These are phyloP conservation scores for Sesamia inferens DNA, from an alignment of 2,888 invertebrate species.

Conservation along the genomic window DNA sequence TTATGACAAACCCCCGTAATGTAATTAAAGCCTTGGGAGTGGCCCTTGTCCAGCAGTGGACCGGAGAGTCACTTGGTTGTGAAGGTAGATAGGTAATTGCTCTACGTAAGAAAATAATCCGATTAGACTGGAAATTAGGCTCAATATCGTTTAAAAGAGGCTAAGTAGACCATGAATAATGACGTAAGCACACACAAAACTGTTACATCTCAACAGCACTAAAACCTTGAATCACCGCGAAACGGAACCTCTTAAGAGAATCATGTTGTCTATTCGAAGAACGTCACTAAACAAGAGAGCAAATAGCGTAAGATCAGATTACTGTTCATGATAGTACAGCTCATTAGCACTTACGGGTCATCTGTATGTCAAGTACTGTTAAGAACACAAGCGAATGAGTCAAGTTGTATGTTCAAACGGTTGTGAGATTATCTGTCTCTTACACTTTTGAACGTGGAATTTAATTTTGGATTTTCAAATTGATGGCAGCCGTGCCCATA, in stretches of 20 bases:
- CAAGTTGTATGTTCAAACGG: constrained; percentile 20
- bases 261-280: constrained; percentile 12
- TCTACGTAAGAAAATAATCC: background rate
- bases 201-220: background rate
- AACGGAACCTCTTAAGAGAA: constrained; percentile 13
- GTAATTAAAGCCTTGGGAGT: too few relatives aligned
- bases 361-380: constrained; percentile 45
- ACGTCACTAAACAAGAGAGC: constrained; percentile 17
- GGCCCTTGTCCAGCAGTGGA: too few relatives aligned
- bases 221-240: background rate
- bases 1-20: too few relatives aligned
- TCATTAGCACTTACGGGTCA: constrained; percentile 52
- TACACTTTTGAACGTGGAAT: background rate
- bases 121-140: background rate
- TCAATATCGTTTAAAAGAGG: background rate
- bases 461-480: background rate
- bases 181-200: background rate
- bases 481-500: background rate
- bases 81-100: background rate
- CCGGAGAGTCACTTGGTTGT: background rate
- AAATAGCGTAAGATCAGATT: constrained; percentile 56
- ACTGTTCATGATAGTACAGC: constrained; percentile 45
- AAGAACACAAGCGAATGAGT: constrained; percentile 45
- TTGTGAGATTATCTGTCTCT: constrained; percentile 22
- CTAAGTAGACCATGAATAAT: background rate